A percentile compares a stretch with the other conserved stretches of the same genome.
Evolutionary conservation across 2,888 invertebrate species (phyloP).

Genomic region (Kryphioiulus occultus): DNA sequence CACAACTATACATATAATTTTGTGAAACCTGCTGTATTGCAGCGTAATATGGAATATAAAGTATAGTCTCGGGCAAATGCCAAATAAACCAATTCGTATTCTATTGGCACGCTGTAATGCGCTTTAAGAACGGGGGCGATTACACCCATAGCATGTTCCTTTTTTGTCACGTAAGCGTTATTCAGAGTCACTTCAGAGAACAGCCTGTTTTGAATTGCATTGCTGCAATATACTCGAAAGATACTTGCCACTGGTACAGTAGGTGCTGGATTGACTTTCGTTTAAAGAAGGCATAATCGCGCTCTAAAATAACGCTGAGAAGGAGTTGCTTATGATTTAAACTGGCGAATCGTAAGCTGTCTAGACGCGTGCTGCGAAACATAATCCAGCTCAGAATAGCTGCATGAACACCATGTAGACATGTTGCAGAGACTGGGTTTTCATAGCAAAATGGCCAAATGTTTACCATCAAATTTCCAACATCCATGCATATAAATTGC

Average conservation of each 20-base stretch:
- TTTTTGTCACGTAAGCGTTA: slow-evolving; percentile 41
- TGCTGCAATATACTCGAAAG: not conserved
- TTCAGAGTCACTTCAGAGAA: slow-evolving; percentile 18
- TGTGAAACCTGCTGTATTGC: not conserved
- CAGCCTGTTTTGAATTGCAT: slow-evolving; percentile 29
- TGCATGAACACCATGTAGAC: not conserved
- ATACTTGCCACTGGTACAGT: not conserved
- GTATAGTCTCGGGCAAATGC: slow-evolving; percentile 35
- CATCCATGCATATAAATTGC: slow-evolving; percentile 10
- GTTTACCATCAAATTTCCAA: not conserved
- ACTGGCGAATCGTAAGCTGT: not conserved
- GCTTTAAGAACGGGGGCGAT: slow-evolving; percentile 22
- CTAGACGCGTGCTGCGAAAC: not conserved
- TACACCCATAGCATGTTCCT: slow-evolving; percentile 19
- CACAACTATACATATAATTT: slow-evolving; percentile 42
- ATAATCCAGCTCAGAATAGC: not conserved
- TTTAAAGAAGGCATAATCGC: not conserved
- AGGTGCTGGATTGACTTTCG: not conserved
- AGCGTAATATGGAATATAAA: slow-evolving; percentile 45
- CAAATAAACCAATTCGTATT: slow-evolving; percentile 42
- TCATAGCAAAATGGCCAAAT: not conserved
- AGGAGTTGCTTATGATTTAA: not conserved
- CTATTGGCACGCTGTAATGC: slow-evolving; percentile 30
- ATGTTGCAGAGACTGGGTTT: not conserved
- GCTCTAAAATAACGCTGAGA: slow-evolving; percentile 14